phyloP scores from a whole-genome alignment of 2,888 invertebrate species.

The Clanis bilineata region DNA sequence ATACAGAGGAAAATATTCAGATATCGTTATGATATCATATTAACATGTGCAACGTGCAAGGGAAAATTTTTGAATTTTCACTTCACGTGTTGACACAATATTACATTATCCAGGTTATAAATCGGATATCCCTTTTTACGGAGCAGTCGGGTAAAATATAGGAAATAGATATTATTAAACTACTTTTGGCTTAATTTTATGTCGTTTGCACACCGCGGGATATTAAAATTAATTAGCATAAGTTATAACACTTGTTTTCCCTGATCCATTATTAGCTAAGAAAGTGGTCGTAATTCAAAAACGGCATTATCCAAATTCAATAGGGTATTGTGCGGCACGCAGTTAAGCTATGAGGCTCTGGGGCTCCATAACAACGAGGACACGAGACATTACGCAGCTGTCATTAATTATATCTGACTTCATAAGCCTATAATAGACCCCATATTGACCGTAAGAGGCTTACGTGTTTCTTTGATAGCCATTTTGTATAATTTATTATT shows the following conservation, averaged over 20 bases:
- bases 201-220: background rate
- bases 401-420: slow-evolving; percentile 72
- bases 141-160: too few species aligned
- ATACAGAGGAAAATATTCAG: too few species aligned
- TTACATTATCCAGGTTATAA: too few species aligned
- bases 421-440: slow-evolving; percentile 43
- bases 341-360: slow-evolving; percentile 53
- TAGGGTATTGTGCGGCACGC: slow-evolving; percentile 48
- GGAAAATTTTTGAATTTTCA: too few species aligned
- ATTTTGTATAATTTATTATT: background rate
- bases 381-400: slow-evolving; percentile 52
- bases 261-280: background rate
- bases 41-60: too few species aligned
- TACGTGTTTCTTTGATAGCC: background rate
- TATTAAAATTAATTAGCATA: background rate
- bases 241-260: background rate
- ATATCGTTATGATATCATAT: too few species aligned
- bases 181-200: background rate
- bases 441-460: slow-evolving; percentile 51
- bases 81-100: too few species aligned
- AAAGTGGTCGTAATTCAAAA: slow-evolving; percentile 43
- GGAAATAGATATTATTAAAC: too few species aligned
- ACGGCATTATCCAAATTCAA: slow-evolving; percentile 59
- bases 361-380: slow-evolving; percentile 57
- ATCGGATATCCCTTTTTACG: too few species aligned